A percentile compares a stretch with the other conserved stretches of the same genome.
These are phyloP conservation scores for Butorides virescens DNA, from an alignment of 2,113 vertebrate species.

Conservation along the genomic window DNA sequence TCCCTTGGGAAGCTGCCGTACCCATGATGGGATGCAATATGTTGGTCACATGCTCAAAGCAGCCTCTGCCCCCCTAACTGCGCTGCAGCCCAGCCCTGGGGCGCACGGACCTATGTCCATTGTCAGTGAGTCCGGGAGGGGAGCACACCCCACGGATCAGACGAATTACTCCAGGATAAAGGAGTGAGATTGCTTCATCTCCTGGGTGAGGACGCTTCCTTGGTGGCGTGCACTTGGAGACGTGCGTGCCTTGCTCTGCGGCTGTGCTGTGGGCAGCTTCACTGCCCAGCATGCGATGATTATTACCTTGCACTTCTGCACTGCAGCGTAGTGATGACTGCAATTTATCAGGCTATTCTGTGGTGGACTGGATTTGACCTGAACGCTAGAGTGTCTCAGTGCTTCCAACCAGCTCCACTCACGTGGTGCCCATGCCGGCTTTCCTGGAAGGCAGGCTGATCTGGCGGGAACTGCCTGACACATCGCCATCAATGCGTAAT, in stretches of 20 bases:
- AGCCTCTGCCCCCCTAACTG: neutral
- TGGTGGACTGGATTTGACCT: conserved; percentile 40
- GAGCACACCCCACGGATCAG: fast-evolving
- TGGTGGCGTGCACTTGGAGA: neutral
- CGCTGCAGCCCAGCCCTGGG: neutral
- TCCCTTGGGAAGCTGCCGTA: neutral
- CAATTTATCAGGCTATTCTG: conserved; percentile 44
- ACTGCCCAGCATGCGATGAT: neutral
- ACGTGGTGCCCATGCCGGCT: neutral
- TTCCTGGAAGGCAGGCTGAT: conserved; percentile 38
- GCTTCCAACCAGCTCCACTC: neutral
- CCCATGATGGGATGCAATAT: neutral
- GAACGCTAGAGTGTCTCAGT: neutral
- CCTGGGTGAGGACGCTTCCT: neutral
- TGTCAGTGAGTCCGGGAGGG: fast-evolving
- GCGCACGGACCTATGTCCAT: fast-evolving
- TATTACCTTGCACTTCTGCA: conserved; percentile 18
- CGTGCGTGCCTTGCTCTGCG: fast-evolving
- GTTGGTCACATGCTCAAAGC: neutral
- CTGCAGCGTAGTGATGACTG: neutral
- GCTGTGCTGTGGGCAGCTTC: neutral
- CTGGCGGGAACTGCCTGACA: conserved; percentile 31
- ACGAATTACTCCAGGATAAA: neutral
- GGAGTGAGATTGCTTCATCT: neutral
- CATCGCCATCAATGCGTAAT: neutral